A percentile compares a stretch with the other conserved stretches of the same genome.
phyloP scores from a whole-genome alignment of 1,140 invertebrate species.

The Diprion similis region DNA sequence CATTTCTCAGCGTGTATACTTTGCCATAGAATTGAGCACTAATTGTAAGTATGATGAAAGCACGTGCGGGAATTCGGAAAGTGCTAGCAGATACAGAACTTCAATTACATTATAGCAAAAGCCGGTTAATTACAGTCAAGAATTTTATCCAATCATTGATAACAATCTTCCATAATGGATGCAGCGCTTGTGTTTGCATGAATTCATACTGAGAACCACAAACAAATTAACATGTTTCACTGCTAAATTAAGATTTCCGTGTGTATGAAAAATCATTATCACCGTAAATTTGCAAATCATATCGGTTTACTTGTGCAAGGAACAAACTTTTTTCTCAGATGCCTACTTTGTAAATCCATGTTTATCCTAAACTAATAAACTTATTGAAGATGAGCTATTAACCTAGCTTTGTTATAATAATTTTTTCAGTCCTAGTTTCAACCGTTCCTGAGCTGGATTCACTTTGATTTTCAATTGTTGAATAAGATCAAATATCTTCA shows the following conservation, averaged over 20 bases:
- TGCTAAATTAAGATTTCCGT: not conserved
- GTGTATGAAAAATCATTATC: not conserved
- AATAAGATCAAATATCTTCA: constrained; percentile 93
- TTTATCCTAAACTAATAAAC: constrained; percentile 33
- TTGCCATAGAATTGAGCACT: too few species aligned
- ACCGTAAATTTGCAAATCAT: too few species aligned
- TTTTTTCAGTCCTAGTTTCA: constrained; percentile 62
- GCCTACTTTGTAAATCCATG: constrained; percentile 49
- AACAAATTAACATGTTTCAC: not conserved
- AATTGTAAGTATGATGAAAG: too few species aligned
- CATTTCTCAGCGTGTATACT: too few species aligned
- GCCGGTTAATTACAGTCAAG: not conserved
- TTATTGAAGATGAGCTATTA: constrained; percentile 11
- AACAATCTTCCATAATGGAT: not conserved
- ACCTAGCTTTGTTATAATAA: constrained; percentile 53
- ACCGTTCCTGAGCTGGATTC: constrained; percentile 75
- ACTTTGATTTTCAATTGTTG: constrained; percentile 85
- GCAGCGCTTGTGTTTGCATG: not conserved
- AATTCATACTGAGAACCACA: not conserved
- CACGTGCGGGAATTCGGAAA: too few species aligned
- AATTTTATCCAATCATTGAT: not conserved
- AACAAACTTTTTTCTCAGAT: constrained; percentile 14
- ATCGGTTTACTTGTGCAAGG: not conserved
- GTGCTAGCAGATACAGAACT: too few species aligned
- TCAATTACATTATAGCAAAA: too few species aligned